These are phyloP conservation scores for Zaprionus ornatus DNA, from an alignment of 1,140 invertebrate genomes.

Conservation along the genomic window DNA sequence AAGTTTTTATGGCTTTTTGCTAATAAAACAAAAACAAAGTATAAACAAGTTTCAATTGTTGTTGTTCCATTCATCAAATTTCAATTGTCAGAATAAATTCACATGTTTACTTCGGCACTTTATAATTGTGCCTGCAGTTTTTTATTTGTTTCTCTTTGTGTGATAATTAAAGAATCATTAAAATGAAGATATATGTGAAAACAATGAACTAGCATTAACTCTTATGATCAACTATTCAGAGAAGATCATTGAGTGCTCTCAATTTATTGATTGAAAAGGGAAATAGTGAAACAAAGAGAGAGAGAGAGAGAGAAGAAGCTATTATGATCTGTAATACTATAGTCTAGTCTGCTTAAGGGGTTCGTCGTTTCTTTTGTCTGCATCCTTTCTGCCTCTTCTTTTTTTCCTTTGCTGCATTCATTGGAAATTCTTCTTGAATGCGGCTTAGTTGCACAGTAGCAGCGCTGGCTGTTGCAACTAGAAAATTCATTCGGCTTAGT, in stretches of 20 bases:
- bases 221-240: not conserved
- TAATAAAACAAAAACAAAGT: not conserved
- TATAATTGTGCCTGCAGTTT: not conserved
- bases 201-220: not conserved
- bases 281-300: not conserved
- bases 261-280: not conserved
- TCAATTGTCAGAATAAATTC: conserved; percentile 5
- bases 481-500: conserved; percentile 51
- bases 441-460: conserved; percentile 41
- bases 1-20: conserved; percentile 5
- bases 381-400: not conserved
- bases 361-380: too few species aligned
- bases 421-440: conserved; percentile 32
- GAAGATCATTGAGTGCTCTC: not conserved
- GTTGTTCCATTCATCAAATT: not conserved
- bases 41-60: conserved; percentile 15
- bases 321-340: not conserved
- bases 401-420: conserved; percentile 7
- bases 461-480: conserved; percentile 1
- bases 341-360: not conserved
- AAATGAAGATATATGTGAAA: not conserved
- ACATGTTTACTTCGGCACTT: conserved; percentile 1
- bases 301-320: not conserved
- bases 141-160: not conserved
- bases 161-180: conserved; percentile 5